Evolutionary conservation across 2,888 invertebrate genomes (phyloP), one percentile per base, ranked within the genome.

Genomic region (Alitta virens): DNA sequence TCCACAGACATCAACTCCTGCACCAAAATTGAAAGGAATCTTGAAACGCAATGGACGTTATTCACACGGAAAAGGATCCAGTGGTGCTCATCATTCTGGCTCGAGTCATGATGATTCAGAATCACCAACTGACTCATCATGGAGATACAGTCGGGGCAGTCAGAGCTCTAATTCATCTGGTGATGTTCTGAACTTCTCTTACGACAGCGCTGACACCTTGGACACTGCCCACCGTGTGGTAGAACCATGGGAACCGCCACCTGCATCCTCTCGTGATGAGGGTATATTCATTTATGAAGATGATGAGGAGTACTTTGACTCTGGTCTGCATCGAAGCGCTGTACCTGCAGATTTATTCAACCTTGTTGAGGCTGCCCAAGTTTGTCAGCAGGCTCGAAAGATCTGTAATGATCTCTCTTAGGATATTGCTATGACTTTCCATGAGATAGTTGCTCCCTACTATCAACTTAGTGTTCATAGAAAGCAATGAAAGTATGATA

Each of bases 181-280:
- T 23, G 79, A 79, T 63, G 72, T 78, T 62, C 69, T 79, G 18
- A 76, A 79, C 67, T 75, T 79, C 64, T 77, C 78, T 1, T 78
- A 78, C 53, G 78, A 79, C 63, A 77, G 77, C 60, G 69, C 70
- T 23, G 77, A 78, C 54, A 38, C 50, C 25, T 27, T 62, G 40
- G 42, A 51, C 9, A 26, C 33, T 7, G 62, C 59, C 16, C 55
- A 21, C 33, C 50, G 21, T 5, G 14, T 42, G 12, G 23, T 60
- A 18, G 54, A 54, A 7, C 26, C 62, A 23, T 57, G 49, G 49
- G 21, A 12, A 12, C 56, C 56, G 5, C 59, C 59, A 1, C 7
- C 26, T 9, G 25, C 18, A 12, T 26, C 43, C 23, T 21, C 27
- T 2, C 21, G 27, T 49, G 62, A 56, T 24, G 62, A 42, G 24